Evolutionary conservation across 2,888 invertebrate species (phyloP), one percentile per base, ranked within the genome.

Genomic region (Erynnis tages): DNA sequence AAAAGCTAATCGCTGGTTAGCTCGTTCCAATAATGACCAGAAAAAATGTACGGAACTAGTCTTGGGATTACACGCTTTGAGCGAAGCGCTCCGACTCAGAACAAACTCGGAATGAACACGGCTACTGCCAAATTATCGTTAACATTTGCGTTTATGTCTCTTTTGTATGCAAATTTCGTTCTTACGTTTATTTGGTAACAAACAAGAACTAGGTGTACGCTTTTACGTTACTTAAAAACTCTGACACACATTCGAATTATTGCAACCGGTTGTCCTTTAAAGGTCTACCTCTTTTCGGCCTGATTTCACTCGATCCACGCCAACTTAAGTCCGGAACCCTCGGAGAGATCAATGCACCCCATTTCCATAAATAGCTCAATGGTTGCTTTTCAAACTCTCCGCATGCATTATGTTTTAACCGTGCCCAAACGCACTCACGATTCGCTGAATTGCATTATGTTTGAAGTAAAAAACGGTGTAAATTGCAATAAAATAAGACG

Each of bases 311-410:
- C 5, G 3, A 10, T 5, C 21, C 21, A 35, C 14, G 14, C 17
- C 30, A 14, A 11, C 47, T 19, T 27, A 50, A 13, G 19, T 29
- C 16, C 17, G 27, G 14, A 48, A 48, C 44, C 43, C 45, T 57
- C 58, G 41, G 44, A 45, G 71, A 74, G 84, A 78, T 75, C 81
- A 82, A 74, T 76, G 83, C 74, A 80, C 82, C 69, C 63, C 64
- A 45, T 46, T 62, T 68, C 76, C 70, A 75, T 73, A 79, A 77
- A 81, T 81, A 79, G 70, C 69, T 8, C 10, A 4, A 46, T 29
- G 47, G 44, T 54, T 50, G 29, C 37, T 54, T 56, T 56, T 61
- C 53, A 56, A 59, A 57, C 56, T 56, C 41, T 35, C 29, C 50
- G 8, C 10, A 19, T 50, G 10, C 17, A 19, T 41, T 40, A 32